These are phyloP conservation scores for Halisarca cf. caerulea DNA, from an alignment of 37 sponge, comb jelly and placozoan genomes.

Conservation along the genomic window DNA sequence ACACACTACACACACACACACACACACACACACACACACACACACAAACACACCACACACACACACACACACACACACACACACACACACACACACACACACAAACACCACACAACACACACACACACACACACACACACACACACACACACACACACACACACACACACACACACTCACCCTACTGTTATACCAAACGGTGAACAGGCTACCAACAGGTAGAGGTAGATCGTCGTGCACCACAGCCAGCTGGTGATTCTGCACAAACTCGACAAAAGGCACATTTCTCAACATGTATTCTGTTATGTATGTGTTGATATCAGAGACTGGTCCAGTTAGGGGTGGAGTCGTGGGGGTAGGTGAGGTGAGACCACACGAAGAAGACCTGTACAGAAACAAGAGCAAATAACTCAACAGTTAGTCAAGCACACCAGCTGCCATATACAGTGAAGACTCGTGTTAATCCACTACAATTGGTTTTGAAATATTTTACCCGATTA, in stretches of 20 bases:
- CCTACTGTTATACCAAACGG: neutral
- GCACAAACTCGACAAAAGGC: neutral
- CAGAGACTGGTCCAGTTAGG: neutral
- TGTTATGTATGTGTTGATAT: neutral
- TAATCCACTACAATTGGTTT: too few species aligned
- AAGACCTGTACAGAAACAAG: too few species aligned
- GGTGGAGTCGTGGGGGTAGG: neutral
- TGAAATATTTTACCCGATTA: too few species aligned
- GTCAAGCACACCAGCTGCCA: too few species aligned
- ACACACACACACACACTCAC: conserved; percentile 12
- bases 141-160: conserved; percentile 25
- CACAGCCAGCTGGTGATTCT: neutral
- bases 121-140: conserved; percentile 22
- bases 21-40: neutral
- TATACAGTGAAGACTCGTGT: too few species aligned
- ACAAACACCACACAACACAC: neutral
- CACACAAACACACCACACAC: neutral
- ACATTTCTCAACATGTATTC: neutral
- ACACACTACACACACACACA: neutral
- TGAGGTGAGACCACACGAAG: too few species aligned
- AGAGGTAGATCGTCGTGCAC: too few species aligned
- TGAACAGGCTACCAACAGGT: neutral
- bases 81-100: conserved; percentile 19
- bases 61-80: conserved; percentile 1
- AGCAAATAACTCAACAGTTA: too few species aligned